A percentile compares a stretch with the other conserved stretches of the same genome.
phyloP scores from a whole-genome alignment of 2,888 invertebrate species.

The Timandra comae region DNA sequence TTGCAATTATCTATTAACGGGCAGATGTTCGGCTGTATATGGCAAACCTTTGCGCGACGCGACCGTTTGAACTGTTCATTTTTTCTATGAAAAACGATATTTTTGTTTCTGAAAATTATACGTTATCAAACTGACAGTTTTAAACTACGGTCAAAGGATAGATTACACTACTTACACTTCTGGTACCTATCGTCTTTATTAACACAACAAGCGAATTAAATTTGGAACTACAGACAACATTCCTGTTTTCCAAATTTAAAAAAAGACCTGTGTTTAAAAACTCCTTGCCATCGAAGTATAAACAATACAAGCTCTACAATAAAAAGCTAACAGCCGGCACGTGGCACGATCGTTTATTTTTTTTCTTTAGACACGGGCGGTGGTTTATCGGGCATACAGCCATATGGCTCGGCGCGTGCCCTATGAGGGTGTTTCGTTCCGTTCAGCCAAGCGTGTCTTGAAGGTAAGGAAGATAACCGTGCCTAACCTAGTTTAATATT shows the following conservation, averaged over 20 bases:
- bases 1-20: slow-evolving; percentile 46
- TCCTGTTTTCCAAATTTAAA: too few species aligned
- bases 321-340: slow-evolving; percentile 48
- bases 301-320: slow-evolving; percentile 4
- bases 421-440: slow-evolving; percentile 27
- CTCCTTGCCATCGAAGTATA: too few species aligned
- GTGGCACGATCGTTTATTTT: slow-evolving; percentile 41
- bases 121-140: too few species aligned
- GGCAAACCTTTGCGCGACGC: slow-evolving; percentile 24
- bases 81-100: slow-evolving; percentile 23
- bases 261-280: too few species aligned
- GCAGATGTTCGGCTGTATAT: slow-evolving; percentile 59
- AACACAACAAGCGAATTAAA: too few species aligned
- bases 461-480: slow-evolving; percentile 14
- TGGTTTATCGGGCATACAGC: slow-evolving; percentile 1
- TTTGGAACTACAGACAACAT: too few species aligned
- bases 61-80: slow-evolving; percentile 33
- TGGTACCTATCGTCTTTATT: too few species aligned
- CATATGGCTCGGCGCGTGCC: slow-evolving; percentile 39
- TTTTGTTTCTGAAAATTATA: too few species aligned
- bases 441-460: slow-evolving; percentile 38
- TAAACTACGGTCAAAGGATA: too few species aligned
- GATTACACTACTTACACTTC: too few species aligned
- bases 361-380: slow-evolving; percentile 29
- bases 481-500: too few species aligned